Percentiles rank a stretch among this genome's conserved stretches.
phyloP scores from a whole-genome alignment of 2,888 invertebrate genomes.

The Erebia aethiops region DNA sequence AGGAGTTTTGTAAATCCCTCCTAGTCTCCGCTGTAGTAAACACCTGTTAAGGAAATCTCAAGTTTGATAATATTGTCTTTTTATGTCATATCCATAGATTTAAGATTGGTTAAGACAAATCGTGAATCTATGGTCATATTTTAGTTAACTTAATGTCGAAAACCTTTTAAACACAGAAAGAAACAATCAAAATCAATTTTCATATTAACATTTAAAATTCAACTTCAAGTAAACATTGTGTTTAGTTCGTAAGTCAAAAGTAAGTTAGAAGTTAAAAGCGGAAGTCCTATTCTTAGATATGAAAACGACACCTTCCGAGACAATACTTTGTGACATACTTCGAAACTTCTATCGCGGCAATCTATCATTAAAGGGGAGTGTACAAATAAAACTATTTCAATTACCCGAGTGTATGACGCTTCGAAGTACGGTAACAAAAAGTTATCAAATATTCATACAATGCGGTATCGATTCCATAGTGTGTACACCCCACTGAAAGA shows the following conservation, averaged over 20 bases:
- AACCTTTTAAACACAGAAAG: too few relatives aligned
- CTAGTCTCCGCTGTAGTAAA: too few relatives aligned
- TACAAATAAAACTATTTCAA: slow-evolving; percentile 65
- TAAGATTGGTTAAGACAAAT: too few relatives aligned
- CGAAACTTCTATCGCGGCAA: slow-evolving; percentile 34
- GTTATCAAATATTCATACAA: slow-evolving; percentile 76
- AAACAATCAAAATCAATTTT: too few relatives aligned
- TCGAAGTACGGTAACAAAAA: slow-evolving; percentile 58
- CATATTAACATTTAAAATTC: not conserved
- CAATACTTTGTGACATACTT: slow-evolving; percentile 20
- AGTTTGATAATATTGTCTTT: too few relatives aligned
- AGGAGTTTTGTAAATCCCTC: too few relatives aligned
- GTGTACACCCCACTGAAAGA: slow-evolving; percentile 70
- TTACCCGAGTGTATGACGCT: slow-evolving; percentile 59
- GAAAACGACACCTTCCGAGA: not conserved
- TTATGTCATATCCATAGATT: too few relatives aligned
- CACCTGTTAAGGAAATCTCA: too few relatives aligned
- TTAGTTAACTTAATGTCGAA: too few relatives aligned
- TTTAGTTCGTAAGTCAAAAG: not conserved
- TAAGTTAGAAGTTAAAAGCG: not conserved
- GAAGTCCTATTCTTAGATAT: not conserved
- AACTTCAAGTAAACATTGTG: not conserved
- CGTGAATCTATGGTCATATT: too few relatives aligned
- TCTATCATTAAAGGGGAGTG: slow-evolving; percentile 38
- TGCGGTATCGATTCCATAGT: slow-evolving; percentile 65